Percentiles rank a stretch among this genome's conserved stretches.
phyloP scores from a whole-genome alignment of 2,888 invertebrate genomes.

The Idaea dimidiata region DNA sequence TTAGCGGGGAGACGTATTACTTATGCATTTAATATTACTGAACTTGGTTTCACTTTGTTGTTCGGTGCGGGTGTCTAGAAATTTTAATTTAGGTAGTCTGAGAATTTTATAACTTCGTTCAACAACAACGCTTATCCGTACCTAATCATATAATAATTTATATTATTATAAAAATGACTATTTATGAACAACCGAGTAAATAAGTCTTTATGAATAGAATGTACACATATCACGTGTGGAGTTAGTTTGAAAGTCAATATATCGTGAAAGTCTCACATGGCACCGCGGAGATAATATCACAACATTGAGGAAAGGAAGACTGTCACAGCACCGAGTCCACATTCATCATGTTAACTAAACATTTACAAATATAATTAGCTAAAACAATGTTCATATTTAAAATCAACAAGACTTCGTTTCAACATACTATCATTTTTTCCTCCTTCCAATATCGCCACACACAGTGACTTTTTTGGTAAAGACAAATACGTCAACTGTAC shows the following conservation, averaged over 20 bases:
- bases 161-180: slow-evolving; percentile 22
- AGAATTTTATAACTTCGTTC: slow-evolving; percentile 10
- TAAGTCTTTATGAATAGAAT: slow-evolving; percentile 30
- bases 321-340: slow-evolving; percentile 41
- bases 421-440: too few relatives aligned
- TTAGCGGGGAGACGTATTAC: too few relatives aligned
- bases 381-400: background rate
- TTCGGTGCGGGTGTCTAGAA: too few relatives aligned
- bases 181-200: slow-evolving; percentile 34
- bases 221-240: slow-evolving; percentile 15
- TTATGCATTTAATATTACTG: too few relatives aligned
- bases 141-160: slow-evolving; percentile 9
- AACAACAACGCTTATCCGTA: slow-evolving; percentile 5
- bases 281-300: slow-evolving; percentile 45
- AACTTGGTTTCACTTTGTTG: too few relatives aligned
- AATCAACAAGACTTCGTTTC: too few relatives aligned
- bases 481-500: too few relatives aligned
- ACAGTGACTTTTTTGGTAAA: too few relatives aligned
- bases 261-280: slow-evolving; percentile 42
- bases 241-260: slow-evolving; percentile 1
- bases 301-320: slow-evolving; percentile 33
- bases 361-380: background rate
- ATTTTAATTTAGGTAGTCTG: too few relatives aligned
- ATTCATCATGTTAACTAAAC: background rate
- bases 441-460: too few relatives aligned